A percentile compares a stretch with the other conserved stretches of the same genome.
These are phyloP conservation scores for Vimba vimba DNA, from an alignment of 2,113 vertebrate species.

Conservation along the genomic window DNA sequence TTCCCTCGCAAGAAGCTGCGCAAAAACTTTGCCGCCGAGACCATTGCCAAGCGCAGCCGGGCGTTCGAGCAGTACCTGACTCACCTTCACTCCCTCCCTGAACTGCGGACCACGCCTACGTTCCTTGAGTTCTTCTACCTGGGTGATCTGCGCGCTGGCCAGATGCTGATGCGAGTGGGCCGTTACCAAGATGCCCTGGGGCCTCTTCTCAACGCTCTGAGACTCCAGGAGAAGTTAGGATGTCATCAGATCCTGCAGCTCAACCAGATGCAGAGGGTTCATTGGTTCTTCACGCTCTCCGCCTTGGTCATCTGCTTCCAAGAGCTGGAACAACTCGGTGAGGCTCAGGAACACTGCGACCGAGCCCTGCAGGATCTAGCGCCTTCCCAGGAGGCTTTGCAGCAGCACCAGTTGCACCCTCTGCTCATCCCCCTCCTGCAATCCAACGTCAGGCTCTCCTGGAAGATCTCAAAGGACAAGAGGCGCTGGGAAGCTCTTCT, in stretches of 20 bases:
- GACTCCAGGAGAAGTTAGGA: conserved; percentile 86
- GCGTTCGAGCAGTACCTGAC: conserved; percentile 94
- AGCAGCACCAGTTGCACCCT: conserved; percentile 76
- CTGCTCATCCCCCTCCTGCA: conserved; percentile 85
- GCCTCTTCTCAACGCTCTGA: conserved; percentile 84
- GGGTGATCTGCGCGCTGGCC: conserved; percentile 80
- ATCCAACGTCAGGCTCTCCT: conserved; percentile 85
- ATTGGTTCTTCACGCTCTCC: conserved; percentile 84
- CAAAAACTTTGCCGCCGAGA: conserved; percentile 89
- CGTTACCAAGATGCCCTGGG: conserved; percentile 85
- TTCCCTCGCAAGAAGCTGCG: conserved; percentile 92
- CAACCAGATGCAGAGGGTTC: conserved; percentile 62
- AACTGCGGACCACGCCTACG: conserved; percentile 75
- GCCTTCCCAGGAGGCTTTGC: conserved; percentile 61
- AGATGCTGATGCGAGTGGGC: conserved; percentile 85
- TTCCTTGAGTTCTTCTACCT: conserved; percentile 92
- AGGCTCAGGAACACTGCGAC: conserved; percentile 86
- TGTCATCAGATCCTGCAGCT: conserved; percentile 62
- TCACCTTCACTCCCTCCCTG: conserved; percentile 82
- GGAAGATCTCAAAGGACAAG: conserved; percentile 91
- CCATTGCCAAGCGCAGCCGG: conserved; percentile 91
- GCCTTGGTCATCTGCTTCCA: conserved; percentile 88
- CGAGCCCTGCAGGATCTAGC: conserved; percentile 78
- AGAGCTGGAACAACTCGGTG: conserved; percentile 83
- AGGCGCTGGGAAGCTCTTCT: conserved; percentile 84